Percentiles rank a stretch among this genome's conserved stretches.
phyloP scores from a whole-genome alignment of 2,888 invertebrate species.

The Chrysotoxum bicinctum region DNA sequence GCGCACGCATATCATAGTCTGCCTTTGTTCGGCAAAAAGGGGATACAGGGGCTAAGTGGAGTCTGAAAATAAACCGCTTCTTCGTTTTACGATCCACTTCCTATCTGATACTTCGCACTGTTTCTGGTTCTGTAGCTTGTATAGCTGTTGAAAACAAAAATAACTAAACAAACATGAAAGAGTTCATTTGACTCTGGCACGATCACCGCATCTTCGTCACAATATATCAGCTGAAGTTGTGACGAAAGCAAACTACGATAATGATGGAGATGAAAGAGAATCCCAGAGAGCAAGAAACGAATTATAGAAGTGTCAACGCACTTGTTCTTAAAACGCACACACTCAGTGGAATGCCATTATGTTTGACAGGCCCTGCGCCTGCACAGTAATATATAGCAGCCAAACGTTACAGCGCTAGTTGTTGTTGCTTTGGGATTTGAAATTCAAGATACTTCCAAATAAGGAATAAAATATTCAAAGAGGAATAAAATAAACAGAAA shows the following conservation, averaged over 20 bases:
- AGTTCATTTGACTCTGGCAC: slow-evolving; percentile 73
- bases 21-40: not conserved
- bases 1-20: slow-evolving; percentile 45
- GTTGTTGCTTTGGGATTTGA: slow-evolving; percentile 33
- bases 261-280: slow-evolving; percentile 31
- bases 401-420: slow-evolving; percentile 14
- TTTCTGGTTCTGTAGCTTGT: slow-evolving; percentile 35
- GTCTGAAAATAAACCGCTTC: slow-evolving; percentile 69
- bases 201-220: slow-evolving; percentile 57
- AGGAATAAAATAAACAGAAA: slow-evolving; percentile 16
- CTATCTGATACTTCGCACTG: slow-evolving; percentile 61
- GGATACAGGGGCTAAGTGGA: slow-evolving; percentile 16
- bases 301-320: slow-evolving; percentile 79
- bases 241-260: slow-evolving; percentile 59
- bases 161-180: slow-evolving; percentile 64
- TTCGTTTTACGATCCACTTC: slow-evolving; percentile 71
- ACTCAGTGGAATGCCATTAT: slow-evolving; percentile 62
- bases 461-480: slow-evolving; percentile 59
- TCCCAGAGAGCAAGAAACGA: slow-evolving; percentile 38
- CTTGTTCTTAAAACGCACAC: slow-evolving; percentile 76
- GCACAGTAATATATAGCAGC: not conserved
- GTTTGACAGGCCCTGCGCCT: slow-evolving; percentile 33
- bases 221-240: slow-evolving; percentile 69
- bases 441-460: slow-evolving; percentile 66
- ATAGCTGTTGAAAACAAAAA: slow-evolving; percentile 24